Percentiles rank a stretch among this genome's conserved stretches.
phyloP scores from a whole-genome alignment of 2,797 vertebrate species.

The Mycteria americana region DNA sequence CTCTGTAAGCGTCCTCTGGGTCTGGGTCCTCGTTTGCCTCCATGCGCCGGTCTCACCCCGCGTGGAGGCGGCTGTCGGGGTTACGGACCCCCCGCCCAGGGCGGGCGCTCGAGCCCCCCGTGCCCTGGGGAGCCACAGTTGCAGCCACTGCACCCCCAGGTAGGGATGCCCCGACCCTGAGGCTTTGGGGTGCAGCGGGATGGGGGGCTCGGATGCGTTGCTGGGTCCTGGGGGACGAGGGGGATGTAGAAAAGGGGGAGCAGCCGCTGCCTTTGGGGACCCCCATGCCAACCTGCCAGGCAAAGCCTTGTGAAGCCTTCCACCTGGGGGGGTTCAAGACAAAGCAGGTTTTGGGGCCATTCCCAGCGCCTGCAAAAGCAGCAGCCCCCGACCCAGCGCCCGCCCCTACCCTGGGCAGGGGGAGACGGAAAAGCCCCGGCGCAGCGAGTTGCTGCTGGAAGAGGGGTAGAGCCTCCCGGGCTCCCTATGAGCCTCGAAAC shows the following conservation, averaged over 20 bases:
- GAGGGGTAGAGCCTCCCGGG: background rate
- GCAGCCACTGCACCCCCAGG: background rate
- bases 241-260: rapidly evolving
- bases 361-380: background rate
- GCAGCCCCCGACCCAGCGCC: rapidly evolving
- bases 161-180: background rate
- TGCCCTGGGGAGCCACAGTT: background rate
- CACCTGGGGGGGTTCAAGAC: rapidly evolving
- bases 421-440: rapidly evolving
- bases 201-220: rapidly evolving
- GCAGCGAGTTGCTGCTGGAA: rapidly evolving
- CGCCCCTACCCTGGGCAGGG: background rate
- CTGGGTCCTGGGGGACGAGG: background rate
- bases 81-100: rapidly evolving
- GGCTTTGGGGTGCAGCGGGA: background rate
- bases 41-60: background rate
- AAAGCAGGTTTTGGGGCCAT: background rate
- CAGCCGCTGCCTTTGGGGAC: background rate
- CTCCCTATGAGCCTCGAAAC: background rate
- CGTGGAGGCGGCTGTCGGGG: background rate
- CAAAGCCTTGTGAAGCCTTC: background rate
- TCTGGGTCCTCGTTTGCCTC: slow-evolving; percentile 65
- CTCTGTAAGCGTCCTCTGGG: slow-evolving; percentile 56
- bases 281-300: background rate
- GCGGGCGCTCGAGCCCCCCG: rapidly evolving